Conservation (phyloP, 2,797 vertebrate genomes). For the Acestrorhynchus altus region DNA sequence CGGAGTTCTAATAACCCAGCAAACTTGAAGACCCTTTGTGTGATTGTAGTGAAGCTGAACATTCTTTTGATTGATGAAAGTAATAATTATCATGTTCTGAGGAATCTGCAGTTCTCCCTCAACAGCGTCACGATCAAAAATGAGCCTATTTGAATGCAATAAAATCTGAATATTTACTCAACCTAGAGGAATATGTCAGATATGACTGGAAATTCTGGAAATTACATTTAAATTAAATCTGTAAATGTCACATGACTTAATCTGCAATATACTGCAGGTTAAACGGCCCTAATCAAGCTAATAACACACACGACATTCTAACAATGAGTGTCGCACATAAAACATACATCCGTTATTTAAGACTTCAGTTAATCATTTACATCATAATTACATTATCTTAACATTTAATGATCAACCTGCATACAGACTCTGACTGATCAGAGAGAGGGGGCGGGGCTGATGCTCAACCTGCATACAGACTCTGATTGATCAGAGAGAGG, state of each 20-base stretch:
- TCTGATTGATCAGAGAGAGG: no score
- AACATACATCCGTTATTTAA: no score
- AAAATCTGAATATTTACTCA: conserved; percentile 48
- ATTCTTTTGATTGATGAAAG: conserved; percentile 39
- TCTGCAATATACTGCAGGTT: not conserved
- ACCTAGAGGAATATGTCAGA: conserved; percentile 13
- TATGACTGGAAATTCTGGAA: no score
- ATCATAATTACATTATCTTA: no score
- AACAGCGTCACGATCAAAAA: conserved; percentile 29
- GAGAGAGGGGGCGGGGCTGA: no score
- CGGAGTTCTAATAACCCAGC: not conserved
- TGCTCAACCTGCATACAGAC: no score
- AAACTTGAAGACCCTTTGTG: not conserved
- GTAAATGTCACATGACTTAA: not conserved
- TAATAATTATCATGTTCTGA: conserved; percentile 40
- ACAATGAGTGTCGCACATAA: no score
- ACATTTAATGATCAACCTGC: no score
- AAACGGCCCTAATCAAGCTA: no score
- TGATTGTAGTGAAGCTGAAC: conserved; percentile 30
- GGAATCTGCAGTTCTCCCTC: conserved; percentile 37
- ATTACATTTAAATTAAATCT: conserved; percentile 10
- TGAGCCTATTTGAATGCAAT: conserved; percentile 42
- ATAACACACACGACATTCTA: no score
- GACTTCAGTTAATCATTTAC: no score
- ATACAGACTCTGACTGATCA: no score